Conservation (phyloP, 2,113 vertebrate genomes). For the Forbesichthys papilliferus region DNA sequence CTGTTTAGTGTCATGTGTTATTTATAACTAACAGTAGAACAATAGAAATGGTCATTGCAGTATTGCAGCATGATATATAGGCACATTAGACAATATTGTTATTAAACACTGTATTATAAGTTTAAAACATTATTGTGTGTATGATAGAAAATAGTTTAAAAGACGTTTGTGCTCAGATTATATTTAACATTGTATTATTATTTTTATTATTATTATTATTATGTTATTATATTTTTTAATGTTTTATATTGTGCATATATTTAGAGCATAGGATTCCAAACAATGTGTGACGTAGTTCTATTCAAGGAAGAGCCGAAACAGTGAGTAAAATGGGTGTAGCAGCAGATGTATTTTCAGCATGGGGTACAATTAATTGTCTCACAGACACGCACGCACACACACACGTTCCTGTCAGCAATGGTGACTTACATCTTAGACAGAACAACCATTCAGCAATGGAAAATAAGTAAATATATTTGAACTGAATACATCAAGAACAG, state of each 20-base stretch:
- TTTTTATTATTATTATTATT: too few relatives aligned
- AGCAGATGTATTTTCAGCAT: constrained; percentile 41
- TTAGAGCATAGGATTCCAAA: too few relatives aligned
- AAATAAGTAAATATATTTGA: constrained; percentile 15
- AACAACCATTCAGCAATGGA: constrained; percentile 56
- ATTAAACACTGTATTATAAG: too few relatives aligned
- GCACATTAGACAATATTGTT: neutral
- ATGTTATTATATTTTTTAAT: too few relatives aligned
- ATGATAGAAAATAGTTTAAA: neutral
- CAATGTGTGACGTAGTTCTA: neutral
- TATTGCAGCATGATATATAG: constrained; percentile 10
- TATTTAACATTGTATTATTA: too few relatives aligned
- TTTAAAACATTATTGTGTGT: neutral
- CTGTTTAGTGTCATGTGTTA: neutral
- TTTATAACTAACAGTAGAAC: neutral
- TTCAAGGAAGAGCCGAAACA: constrained; percentile 18
- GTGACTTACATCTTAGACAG: constrained; percentile 47
- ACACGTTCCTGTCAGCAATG: constrained; percentile 20
- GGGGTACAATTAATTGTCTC: constrained; percentile 34
- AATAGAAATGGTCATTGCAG: constrained; percentile 28
- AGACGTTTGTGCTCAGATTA: too few relatives aligned
- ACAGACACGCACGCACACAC: neutral
- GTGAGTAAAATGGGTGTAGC: constrained; percentile 38
- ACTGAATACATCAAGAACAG: neutral
- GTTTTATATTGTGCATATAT: too few relatives aligned